Evolutionary conservation across 2,797 vertebrate genomes (phyloP), one percentile per base, ranked within the genome.

Genomic region (Siniperca obscura): DNA sequence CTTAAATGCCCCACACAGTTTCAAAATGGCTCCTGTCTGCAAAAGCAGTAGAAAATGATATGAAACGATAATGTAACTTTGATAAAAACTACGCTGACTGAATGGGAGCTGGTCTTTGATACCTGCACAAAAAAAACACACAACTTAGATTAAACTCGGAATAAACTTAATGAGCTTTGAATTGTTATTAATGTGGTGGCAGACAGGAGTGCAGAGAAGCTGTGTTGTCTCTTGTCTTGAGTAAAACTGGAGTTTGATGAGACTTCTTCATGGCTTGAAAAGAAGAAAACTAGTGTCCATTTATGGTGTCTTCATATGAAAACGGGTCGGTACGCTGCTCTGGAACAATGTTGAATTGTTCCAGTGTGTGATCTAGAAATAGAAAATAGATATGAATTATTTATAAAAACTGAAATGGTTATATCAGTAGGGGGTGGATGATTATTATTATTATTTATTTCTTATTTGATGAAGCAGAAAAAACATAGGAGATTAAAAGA

Each of bases 1-100:
- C 68, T 78, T 4, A 38, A 78, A 78, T 2, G 50, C 38, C 60
- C 50, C 59, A 34, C 67, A 5, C 59, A 62, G 16, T 12, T 57
- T 55, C 48, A 64, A 21, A 56, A 64, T 34, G 36, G 12, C 55
- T 75, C 38, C 61, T 17, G 6, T 12, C 50, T 40, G 34, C n/a
- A 48, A 11, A 12, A 50, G 53, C n/a, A 12, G 9, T 6, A 5
- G 1, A 10, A 36, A 17, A 13, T 2, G 10, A 21, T 3, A 7
- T 36, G 36, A 36, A 36, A 36, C 6, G 60, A 42, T 7, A 13
- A 14, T n/a, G 22, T n/a, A n/a, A n/a, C n/a, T n/a, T n/a, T n/a
- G n/a, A 34, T 14, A 9, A 34, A 59, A 5, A 10, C 11, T 10
- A 9, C 11, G 57, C 11, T 34, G 16, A 66, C 17, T 30, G 5